These are phyloP conservation scores for Spilosoma lubricipeda DNA, from an alignment of 2,888 invertebrate genomes.

Conservation along the genomic window DNA sequence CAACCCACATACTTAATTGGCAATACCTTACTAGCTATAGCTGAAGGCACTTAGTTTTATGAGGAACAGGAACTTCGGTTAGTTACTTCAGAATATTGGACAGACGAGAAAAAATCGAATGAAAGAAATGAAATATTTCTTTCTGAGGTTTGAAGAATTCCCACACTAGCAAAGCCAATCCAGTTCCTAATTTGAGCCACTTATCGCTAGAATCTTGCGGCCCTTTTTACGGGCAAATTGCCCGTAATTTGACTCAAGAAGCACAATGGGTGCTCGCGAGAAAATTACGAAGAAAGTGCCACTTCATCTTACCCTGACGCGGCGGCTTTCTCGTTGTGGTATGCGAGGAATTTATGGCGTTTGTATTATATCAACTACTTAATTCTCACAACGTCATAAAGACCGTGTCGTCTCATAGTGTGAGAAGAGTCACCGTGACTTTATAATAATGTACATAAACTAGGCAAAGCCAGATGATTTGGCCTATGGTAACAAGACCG, in stretches of 20 bases:
- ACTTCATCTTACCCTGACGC: constrained; percentile 44
- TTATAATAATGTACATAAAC: no score
- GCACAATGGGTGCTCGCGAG: constrained; percentile 44
- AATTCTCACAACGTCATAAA: neutral
- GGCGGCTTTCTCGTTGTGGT: constrained; percentile 18
- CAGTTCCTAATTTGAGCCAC: constrained; percentile 45
- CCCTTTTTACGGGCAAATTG: constrained; percentile 52
- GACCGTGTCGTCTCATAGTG: no score
- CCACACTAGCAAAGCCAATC: constrained; percentile 36
- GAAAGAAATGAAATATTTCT: constrained; percentile 17
- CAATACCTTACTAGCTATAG: neutral
- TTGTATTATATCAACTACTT: neutral
- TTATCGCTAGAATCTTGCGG: constrained; percentile 39
- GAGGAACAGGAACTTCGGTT: neutral
- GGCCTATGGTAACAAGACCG: no score
- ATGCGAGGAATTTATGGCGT: constrained; percentile 10
- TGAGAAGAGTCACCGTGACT: no score
- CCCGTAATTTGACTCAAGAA: constrained; percentile 48
- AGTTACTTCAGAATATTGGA: neutral
- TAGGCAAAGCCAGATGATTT: no score
- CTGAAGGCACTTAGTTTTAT: constrained; percentile 6
- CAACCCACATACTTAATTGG: neutral
- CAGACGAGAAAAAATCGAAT: neutral
- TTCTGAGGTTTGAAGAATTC: constrained; percentile 6
- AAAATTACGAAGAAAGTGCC: constrained; percentile 50